These are phyloP conservation scores for Tupaia tana DNA, from an alignment of 2,113 vertebrate species.

Conservation along the genomic window DNA sequence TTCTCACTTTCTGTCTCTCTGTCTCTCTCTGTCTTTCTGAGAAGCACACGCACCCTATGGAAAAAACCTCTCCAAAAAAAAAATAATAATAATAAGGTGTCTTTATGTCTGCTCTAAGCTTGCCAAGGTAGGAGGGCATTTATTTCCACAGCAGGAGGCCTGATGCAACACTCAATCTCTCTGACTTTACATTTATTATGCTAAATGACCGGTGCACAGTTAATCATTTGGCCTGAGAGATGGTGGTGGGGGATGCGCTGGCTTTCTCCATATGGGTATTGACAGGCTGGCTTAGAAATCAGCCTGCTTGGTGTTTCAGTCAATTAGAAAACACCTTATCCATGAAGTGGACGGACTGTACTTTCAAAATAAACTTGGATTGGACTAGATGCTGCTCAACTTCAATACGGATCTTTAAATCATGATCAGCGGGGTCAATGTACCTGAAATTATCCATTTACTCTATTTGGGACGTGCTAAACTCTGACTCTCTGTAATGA, in stretches of 20 bases:
- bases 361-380: slow-evolving; percentile 80
- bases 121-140: slow-evolving; percentile 44
- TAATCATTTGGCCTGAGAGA: slow-evolving; percentile 71
- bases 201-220: slow-evolving; percentile 71
- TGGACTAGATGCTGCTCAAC: slow-evolving; percentile 57
- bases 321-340: slow-evolving; percentile 81
- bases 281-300: slow-evolving; percentile 74
- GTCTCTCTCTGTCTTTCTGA: no score
- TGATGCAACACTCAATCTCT: background rate
- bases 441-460: slow-evolving; percentile 47
- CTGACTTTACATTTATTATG: slow-evolving; percentile 66
- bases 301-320: slow-evolving; percentile 70
- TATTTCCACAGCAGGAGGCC: slow-evolving; percentile 59
- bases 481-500: slow-evolving; percentile 34
- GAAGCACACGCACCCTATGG: no score
- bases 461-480: slow-evolving; percentile 31
- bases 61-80: no score
- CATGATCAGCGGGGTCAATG: slow-evolving; percentile 59
- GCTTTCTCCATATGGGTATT: slow-evolving; percentile 66
- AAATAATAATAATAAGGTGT: background rate
- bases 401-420: slow-evolving; percentile 70
- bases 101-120: slow-evolving; percentile 17
- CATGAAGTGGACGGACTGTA: slow-evolving; percentile 76
- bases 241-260: background rate
- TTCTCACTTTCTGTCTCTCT: no score